Evolutionary conservation across 2,888 invertebrate species (phyloP).

Genomic region (Proisotoma minuta): DNA sequence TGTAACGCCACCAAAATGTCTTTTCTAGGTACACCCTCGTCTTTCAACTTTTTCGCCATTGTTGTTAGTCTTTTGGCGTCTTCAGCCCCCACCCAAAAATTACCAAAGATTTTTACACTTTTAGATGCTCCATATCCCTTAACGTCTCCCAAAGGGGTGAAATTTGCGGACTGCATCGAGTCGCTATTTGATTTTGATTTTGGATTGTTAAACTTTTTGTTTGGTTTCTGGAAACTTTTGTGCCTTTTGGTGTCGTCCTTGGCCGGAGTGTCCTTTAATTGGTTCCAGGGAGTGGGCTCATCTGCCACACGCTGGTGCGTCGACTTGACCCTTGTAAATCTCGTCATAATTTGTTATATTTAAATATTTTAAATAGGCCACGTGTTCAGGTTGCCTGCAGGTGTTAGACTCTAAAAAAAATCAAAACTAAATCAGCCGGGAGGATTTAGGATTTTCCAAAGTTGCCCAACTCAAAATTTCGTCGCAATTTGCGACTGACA

Average conservation of each 20-base stretch:
- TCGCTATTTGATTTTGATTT: not conserved
- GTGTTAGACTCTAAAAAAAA: no score
- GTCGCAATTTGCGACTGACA: no score
- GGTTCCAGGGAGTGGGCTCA: constrained; percentile 68
- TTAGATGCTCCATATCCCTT: constrained; percentile 38
- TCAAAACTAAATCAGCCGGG: no score
- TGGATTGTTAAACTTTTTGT: constrained; percentile 10
- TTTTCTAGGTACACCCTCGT: constrained; percentile 60
- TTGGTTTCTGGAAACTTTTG: not conserved
- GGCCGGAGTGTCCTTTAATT: constrained; percentile 53
- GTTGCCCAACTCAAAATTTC: no score
- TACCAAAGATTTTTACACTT: constrained; percentile 57
- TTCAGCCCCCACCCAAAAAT: constrained; percentile 66
- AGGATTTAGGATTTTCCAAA: no score
- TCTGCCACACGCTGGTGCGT: constrained; percentile 66
- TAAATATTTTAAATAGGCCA: not conserved
- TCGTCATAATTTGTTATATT: constrained; percentile 57
- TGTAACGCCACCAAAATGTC: constrained; percentile 65
- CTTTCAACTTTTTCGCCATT: constrained; percentile 61
- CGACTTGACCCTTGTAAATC: constrained; percentile 69
- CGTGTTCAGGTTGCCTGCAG: not conserved
- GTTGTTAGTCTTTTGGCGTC: constrained; percentile 63
- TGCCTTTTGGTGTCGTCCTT: constrained; percentile 15
- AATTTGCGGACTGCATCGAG: constrained; percentile 49
- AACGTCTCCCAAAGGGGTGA: constrained; percentile 21